phyloP scores from a whole-genome alignment of 1,140 invertebrate species.

The Brachionus koreanus region DNA sequence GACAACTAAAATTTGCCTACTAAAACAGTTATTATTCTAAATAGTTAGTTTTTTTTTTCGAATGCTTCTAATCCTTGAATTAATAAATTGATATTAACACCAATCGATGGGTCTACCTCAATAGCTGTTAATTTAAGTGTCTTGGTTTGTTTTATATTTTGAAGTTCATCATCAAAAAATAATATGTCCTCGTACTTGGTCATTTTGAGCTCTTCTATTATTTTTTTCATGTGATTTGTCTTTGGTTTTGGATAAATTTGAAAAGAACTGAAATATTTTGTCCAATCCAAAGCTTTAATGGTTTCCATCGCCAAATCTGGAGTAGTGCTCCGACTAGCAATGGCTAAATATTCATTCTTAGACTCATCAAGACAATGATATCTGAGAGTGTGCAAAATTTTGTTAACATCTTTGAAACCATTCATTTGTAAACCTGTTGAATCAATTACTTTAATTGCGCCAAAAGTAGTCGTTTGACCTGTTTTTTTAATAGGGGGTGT shows the following conservation, averaged over 20 bases:
- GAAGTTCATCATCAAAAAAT: constrained; percentile 30
- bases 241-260: constrained; percentile 41
- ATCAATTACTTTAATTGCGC: neutral
- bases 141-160: neutral
- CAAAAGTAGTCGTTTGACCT: neutral
- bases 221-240: constrained; percentile 20
- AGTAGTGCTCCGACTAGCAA: constrained; percentile 25
- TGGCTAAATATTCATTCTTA: neutral
- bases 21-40: neutral
- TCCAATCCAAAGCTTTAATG: constrained; percentile 21
- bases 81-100: neutral
- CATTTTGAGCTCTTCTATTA: neutral
- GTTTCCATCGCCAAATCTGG: constrained; percentile 24
- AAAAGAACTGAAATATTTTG: constrained; percentile 32
- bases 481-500: neutral
- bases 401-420: constrained; percentile 10
- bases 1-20: no score
- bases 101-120: neutral
- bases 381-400: constrained; percentile 31
- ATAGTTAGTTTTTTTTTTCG: neutral
- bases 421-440: neutral
- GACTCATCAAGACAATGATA: neutral
- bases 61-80: neutral
- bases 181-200: neutral
- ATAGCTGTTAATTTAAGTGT: neutral